Evolutionary conservation across 1,140 invertebrate species (phyloP).

Genomic region (Drosophila pruinosa): DNA sequence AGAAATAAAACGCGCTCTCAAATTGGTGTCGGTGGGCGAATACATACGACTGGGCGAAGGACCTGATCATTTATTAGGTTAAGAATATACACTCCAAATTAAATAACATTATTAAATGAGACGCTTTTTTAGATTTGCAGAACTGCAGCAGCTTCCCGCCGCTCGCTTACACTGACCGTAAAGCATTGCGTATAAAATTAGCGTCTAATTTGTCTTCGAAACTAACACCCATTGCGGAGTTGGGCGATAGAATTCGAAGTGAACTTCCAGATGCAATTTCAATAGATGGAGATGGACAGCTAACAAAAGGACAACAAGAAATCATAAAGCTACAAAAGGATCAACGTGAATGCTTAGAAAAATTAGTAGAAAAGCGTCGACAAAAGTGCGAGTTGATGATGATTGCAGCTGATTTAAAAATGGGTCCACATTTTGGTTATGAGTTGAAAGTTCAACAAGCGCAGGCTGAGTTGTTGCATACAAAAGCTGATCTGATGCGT

Average conservation of each 20-base stretch:
- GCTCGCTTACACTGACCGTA: slow-evolving; percentile 57
- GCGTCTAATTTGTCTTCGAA: slow-evolving; percentile 19
- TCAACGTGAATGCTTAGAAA: slow-evolving; percentile 39
- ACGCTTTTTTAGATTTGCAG: slow-evolving; percentile 30
- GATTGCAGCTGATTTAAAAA: slow-evolving; percentile 56
- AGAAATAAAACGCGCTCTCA: slow-evolving; percentile 44
- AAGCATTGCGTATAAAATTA: slow-evolving; percentile 36
- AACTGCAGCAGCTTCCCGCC: slow-evolving; percentile 18
- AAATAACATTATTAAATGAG: background rate
- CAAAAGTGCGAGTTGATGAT: slow-evolving; percentile 60
- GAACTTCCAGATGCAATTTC: slow-evolving; percentile 51
- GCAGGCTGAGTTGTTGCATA: slow-evolving; percentile 18
- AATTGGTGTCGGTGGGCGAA: slow-evolving; percentile 44
- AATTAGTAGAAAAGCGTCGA: slow-evolving; percentile 29
- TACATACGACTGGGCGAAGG: slow-evolving; percentile 41
- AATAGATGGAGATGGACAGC: background rate
- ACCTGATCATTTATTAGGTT: slow-evolving; percentile 49
- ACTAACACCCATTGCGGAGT: slow-evolving; percentile 45
- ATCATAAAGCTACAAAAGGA: slow-evolving; percentile 60
- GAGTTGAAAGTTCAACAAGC: slow-evolving; percentile 54
- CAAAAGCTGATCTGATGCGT: slow-evolving; percentile 62
- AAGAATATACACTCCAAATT: background rate
- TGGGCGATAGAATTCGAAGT: slow-evolving; percentile 42
- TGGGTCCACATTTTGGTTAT: slow-evolving; percentile 57
- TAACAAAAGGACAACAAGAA: slow-evolving; percentile 43